Conservation (phyloP, 2,113 vertebrate genomes). For the Cyprinus carpio region DNA sequence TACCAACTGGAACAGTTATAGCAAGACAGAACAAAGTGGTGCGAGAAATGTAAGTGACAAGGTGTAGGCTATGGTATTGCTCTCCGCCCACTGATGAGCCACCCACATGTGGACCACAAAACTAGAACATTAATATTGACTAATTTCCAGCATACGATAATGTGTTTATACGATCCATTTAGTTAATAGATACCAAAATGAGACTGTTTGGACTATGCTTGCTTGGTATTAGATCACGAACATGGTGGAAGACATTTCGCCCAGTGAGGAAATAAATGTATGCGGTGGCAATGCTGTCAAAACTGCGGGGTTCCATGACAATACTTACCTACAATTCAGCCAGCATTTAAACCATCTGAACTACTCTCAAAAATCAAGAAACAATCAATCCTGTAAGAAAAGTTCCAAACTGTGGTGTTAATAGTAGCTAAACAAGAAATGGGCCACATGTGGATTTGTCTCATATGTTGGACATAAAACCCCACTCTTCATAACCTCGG, state of each 20-base stretch:
- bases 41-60: too few relatives aligned
- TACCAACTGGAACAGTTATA: too few relatives aligned
- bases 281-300: neutral
- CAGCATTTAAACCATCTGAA: neutral
- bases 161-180: neutral
- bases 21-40: too few relatives aligned
- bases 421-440: neutral
- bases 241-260: neutral
- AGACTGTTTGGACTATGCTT: neutral
- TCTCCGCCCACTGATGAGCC: too few relatives aligned
- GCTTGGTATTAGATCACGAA: neutral
- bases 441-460: slow-evolving; percentile 11
- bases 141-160: neutral
- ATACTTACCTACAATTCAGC: neutral
- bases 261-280: neutral
- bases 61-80: too few relatives aligned
- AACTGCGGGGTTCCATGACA: neutral
- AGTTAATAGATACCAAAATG: neutral
- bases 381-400: neutral
- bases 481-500: slow-evolving; percentile 42
- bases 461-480: slow-evolving; percentile 49
- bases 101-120: too few relatives aligned
- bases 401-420: neutral
- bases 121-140: neutral
- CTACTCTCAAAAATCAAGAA: neutral